Evolutionary conservation across 2,888 invertebrate species (phyloP), one percentile per base, ranked within the genome.

Genomic region (Ennomos quercinarius): DNA sequence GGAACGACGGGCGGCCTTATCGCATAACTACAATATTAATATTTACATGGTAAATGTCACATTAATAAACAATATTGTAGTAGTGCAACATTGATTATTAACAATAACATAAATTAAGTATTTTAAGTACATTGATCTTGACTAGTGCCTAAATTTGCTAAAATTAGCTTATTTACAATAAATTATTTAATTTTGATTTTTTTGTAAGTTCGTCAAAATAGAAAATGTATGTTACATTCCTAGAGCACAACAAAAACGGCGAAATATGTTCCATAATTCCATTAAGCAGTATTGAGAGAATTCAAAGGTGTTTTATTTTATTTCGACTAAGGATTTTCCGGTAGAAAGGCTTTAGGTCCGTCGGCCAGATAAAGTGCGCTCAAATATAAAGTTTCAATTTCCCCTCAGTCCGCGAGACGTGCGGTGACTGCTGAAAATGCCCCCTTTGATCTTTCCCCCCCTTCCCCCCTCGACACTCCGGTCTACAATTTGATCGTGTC

Each of bases 341-440:
- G 74, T 70, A 76, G 81, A 81, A 74, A 77, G 76, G 76, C 74
- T 78, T 73, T 77, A 81, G 82, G 84, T 83, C 80, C 79, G 73
- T 80, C 77, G 86, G 86, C 86, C 84, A 88, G 83, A 88, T 86
- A 84, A 84, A 88, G 84, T 86, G 84, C 81, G 84, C 84, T 89
- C 83, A 88, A 88, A 90, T 87, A 90, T 89, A 90, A 89, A 90
- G 89, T 89, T 91, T 90, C 89, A 89, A 90, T 91, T 91, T 87
- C 81, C 81, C 74, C 57, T 73, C 78, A 72, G 78, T 76, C 78
- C 75, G 76, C 63, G 71, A 76, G 75, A 84, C 86, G 86, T 89
- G 89, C 83, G 67, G 64, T 64, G 87, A 83, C 76, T 87, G 71
- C 76, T 67, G 66, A 83, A 85, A 81, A 55, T 78, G 70, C 76